phyloP scores from a whole-genome alignment of 2,888 invertebrate genomes.

The Apamea anceps region DNA sequence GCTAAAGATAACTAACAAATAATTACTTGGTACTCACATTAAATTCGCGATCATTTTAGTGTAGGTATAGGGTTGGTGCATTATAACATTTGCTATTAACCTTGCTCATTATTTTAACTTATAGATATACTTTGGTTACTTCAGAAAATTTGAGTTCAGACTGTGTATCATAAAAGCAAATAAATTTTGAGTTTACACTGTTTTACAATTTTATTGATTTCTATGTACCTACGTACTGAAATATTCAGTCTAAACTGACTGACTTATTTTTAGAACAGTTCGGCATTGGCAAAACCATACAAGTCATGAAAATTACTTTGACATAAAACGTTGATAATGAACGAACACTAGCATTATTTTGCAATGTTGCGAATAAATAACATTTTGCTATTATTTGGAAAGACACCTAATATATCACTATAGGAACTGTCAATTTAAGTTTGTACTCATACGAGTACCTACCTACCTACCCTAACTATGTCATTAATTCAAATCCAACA shows the following conservation, averaged over 20 bases:
- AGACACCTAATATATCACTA: background rate
- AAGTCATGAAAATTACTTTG: background rate
- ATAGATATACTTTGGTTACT: background rate
- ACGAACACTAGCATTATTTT: slow-evolving; percentile 5
- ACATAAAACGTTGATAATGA: background rate
- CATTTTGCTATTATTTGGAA: background rate
- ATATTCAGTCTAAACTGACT: background rate
- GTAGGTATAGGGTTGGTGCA: background rate
- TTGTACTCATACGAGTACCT: background rate
- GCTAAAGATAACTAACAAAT: slow-evolving; percentile 2
- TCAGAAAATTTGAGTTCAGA: background rate
- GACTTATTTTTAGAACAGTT: background rate
- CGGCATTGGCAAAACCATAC: background rate
- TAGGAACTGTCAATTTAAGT: background rate
- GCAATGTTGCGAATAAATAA: slow-evolving; percentile 21
- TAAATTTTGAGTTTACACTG: background rate
- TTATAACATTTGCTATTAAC: background rate
- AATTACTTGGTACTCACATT: background rate
- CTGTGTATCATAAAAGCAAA: background rate
- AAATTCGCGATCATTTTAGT: background rate
- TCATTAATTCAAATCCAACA: background rate
- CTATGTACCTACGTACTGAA: no score
- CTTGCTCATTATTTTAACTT: background rate
- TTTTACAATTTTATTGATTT: background rate
- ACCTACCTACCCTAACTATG: background rate